Percentiles rank a stretch among this genome's conserved stretches.
phyloP scores from a whole-genome alignment of 2,113 vertebrate genomes.

The Sylvilagus bachmani region DNA sequence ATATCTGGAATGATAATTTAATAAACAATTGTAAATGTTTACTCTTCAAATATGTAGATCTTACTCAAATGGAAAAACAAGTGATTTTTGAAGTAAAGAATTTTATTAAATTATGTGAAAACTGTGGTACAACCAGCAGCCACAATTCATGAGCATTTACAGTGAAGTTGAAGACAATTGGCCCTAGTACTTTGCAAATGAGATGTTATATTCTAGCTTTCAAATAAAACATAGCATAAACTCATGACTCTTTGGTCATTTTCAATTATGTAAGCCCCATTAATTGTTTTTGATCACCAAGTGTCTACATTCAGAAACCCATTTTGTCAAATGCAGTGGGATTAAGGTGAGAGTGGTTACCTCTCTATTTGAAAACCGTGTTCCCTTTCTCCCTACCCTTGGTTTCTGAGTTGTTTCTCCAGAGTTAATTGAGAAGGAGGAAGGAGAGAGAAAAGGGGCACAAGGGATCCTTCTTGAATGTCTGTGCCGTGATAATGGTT shows the following conservation, averaged over 20 bases:
- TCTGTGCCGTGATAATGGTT: neutral
- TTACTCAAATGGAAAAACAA: slow-evolving; percentile 46
- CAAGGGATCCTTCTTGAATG: neutral
- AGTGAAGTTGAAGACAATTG: neutral
- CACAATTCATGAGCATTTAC: neutral
- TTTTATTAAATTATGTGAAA: neutral
- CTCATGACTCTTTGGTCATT: neutral
- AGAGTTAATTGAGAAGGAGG: neutral
- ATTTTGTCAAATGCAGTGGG: neutral
- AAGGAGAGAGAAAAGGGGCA: neutral
- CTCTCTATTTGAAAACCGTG: neutral
- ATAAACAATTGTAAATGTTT: slow-evolving; percentile 5
- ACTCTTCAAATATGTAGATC: slow-evolving; percentile 35
- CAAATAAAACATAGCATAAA: neutral
- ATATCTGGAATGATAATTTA: slow-evolving; percentile 41
- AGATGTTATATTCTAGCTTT: slow-evolving; percentile 15
- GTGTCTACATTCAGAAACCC: neutral
- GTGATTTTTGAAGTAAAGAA: neutral
- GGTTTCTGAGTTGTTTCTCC: neutral
- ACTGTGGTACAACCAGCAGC: neutral
- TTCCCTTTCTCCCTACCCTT: neutral
- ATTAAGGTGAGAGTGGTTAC: neutral
- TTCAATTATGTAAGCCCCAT: neutral
- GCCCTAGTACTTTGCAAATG: neutral
- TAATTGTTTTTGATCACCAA: neutral